These are phyloP conservation scores for Saguinus imperator DNA, from an alignment of 2,113 vertebrate genomes.

Conservation along the genomic window DNA sequence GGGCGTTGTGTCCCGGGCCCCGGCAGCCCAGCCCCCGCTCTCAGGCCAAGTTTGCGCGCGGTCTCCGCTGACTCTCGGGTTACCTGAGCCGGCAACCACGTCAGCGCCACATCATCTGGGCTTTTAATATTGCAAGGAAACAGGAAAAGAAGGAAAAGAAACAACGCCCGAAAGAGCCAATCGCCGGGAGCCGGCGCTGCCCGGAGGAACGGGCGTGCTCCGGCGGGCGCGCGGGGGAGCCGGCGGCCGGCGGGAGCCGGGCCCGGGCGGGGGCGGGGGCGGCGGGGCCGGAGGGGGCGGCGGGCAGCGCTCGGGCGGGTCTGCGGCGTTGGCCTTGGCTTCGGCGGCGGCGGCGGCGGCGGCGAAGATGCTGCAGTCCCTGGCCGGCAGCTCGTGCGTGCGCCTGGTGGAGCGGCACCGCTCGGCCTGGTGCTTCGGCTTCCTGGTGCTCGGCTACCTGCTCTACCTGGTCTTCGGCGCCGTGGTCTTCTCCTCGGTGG, in stretches of 20 bases:
- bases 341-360: neutral
- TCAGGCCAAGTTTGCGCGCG: neutral
- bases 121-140: conserved; percentile 34
- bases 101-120: conserved; percentile 84
- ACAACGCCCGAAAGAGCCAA: neutral
- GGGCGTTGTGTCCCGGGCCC: neutral
- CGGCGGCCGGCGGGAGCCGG: neutral
- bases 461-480: conserved; percentile 96
- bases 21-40: neutral
- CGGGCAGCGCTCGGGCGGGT: neutral
- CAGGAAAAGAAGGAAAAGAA: conserved; percentile 17
- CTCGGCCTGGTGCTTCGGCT: conserved; percentile 93
- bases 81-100: conserved; percentile 84
- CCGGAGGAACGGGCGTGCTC: neutral
- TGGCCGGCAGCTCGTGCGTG: conserved; percentile 92
- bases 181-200: neutral
- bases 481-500: conserved; percentile 96
- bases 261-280: neutral
- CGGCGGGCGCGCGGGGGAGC: neutral
- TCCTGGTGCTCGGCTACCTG: conserved; percentile 91
- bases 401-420: conserved; percentile 93
- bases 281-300: neutral
- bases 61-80: conserved; percentile 15
- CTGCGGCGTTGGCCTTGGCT: conserved; percentile 42
- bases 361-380: conserved; percentile 93